A percentile compares a stretch with the other conserved stretches of the same genome.
Conservation (phyloP, 2,888 invertebrate species). For the Drosophila anomelani region DNA sequence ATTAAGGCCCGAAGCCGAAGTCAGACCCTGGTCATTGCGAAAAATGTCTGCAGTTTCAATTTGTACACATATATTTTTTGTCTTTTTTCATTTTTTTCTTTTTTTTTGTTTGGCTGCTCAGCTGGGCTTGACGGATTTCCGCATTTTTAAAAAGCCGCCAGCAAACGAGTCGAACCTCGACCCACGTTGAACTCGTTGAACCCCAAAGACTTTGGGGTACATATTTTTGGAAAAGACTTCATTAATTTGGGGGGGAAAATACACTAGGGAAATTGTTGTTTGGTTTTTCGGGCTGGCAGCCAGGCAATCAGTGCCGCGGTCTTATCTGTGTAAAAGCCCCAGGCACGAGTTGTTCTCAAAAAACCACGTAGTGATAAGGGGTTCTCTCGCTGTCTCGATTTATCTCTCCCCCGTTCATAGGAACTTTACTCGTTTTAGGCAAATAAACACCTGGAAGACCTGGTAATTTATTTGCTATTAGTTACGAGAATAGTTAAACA, state of each 20-base stretch:
- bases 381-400: background rate
- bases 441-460: constrained; percentile 36
- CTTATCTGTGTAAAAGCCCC: constrained; percentile 5
- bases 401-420: constrained; percentile 23
- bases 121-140: constrained; percentile 72
- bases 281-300: background rate
- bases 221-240: background rate
- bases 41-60: constrained; percentile 59
- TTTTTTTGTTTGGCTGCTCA: constrained; percentile 53
- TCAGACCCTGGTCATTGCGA: constrained; percentile 50
- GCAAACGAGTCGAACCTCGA: constrained; percentile 27
- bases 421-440: constrained; percentile 24
- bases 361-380: constrained; percentile 32
- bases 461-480: constrained; percentile 33
- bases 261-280: constrained; percentile 2
- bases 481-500: constrained; percentile 34
- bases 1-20: constrained; percentile 47
- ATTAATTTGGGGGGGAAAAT: background rate
- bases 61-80: constrained; percentile 47
- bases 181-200: constrained; percentile 53
- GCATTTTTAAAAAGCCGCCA: constrained; percentile 47
- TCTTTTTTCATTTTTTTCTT: background rate
- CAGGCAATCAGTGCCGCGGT: constrained; percentile 11
- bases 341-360: constrained; percentile 9
- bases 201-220: constrained; percentile 7